Evolutionary conservation across 2,888 invertebrate genomes (phyloP), one percentile per base, ranked within the genome.

Genomic region (Notodonta dromedarius): DNA sequence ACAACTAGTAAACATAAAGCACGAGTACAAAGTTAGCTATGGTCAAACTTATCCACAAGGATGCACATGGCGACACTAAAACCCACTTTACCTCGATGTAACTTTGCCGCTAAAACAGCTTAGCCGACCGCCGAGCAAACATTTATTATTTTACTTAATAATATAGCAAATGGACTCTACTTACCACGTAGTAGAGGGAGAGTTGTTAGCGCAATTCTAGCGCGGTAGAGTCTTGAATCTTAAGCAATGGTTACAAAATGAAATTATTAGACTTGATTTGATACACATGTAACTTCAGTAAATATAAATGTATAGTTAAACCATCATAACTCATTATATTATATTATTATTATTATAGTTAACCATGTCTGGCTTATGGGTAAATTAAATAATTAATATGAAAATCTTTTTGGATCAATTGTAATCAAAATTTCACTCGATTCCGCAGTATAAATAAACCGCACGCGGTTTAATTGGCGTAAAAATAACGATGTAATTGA

Each of bases 401-500:
- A 70, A 74, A 69, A 63, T 60, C 57, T 61, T 67, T 24, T 71
- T 57, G 40, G 51, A 63, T 56, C 57, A 44, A 75, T 69, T 77
- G 67, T 76, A 73, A 81, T 82, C 74, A 70, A 77, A 81, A 80
- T 77, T 74, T 80, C 67, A 74, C 77, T 67, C 69, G 67, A 74
- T 69, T 70, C 67, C 66, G 58, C 63, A 70, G 73, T 76, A 76
- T 77, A 83, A 88, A 83, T 83, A 84, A 76, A 82, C 83, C 86
- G 80, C 86, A 80, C 71, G 59, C 67, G 58, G 85, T 83, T 87
- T 90, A 91, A 91, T 91, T 91, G 88, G 87, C 91, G 87, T 89
- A 87, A 91, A 91, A 90, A 92, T 91, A 91, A 91, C 87, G 90
- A 90, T 80, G 89, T 87, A 85, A 88, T 85, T 83, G 78, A 84